These are phyloP conservation scores for Peromyscus attwateri DNA, from an alignment of 2,797 vertebrate genomes.

Conservation along the genomic window DNA sequence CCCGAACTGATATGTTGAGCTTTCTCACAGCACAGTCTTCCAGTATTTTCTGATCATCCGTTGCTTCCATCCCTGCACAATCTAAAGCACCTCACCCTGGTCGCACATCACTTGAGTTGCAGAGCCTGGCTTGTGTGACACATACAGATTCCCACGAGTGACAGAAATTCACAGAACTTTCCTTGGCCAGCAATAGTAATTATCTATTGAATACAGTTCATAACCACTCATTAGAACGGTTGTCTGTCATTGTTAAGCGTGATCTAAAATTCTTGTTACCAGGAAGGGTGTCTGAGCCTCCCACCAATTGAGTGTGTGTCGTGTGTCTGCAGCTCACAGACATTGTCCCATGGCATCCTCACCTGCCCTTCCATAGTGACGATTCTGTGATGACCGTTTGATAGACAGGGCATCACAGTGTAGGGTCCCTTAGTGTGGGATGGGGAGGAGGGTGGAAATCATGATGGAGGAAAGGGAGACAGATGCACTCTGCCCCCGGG, in stretches of 20 bases:
- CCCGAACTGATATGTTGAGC: no score
- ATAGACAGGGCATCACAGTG: fast-evolving
- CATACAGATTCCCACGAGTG: neutral
- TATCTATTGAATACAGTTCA: neutral
- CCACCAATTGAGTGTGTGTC: fast-evolving
- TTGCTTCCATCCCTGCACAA: neutral
- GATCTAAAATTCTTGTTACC: neutral
- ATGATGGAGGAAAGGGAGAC: neutral
- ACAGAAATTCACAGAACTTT: neutral
- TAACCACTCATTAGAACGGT: neutral
- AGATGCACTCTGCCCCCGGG: fast-evolving
- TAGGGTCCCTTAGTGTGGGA: neutral
- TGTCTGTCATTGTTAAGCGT: neutral
- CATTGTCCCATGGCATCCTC: fast-evolving
- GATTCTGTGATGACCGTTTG: neutral
- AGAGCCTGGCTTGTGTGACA: neutral
- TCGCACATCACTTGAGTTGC: neutral
- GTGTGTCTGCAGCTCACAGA: fast-evolving
- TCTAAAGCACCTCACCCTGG: neutral
- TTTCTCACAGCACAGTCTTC: fast-evolving
- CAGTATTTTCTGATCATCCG: neutral
- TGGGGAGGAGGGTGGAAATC: fast-evolving
- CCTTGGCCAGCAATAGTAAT: neutral
- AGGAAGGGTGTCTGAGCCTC: neutral
- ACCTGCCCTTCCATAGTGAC: fast-evolving